These are phyloP conservation scores for Heliconius erato DNA, from an alignment of 2,888 invertebrate genomes.

Conservation along the genomic window DNA sequence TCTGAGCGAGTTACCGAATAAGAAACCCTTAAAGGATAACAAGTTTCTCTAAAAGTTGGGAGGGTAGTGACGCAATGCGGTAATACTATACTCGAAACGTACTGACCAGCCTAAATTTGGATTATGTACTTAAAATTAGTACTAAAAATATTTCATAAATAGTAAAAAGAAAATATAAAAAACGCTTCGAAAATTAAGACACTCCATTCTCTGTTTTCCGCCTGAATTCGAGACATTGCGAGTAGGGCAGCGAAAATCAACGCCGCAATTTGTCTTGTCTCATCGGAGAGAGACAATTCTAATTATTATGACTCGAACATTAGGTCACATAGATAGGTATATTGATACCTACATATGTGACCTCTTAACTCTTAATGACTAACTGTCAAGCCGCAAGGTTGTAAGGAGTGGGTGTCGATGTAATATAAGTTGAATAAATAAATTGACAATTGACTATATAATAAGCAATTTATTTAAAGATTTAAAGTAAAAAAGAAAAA, in stretches of 20 bases:
- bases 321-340: too few species aligned
- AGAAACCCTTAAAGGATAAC: conserved; percentile 36
- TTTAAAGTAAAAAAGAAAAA: background rate
- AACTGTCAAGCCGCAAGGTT: background rate
- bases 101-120: background rate
- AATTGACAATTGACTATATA: background rate
- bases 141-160: background rate
- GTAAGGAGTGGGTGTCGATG: background rate
- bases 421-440: background rate
- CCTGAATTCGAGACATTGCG: too few species aligned
- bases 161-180: too few species aligned
- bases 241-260: too few species aligned
- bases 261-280: too few species aligned
- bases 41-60: conserved; percentile 34
- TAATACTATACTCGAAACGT: conserved; percentile 19
- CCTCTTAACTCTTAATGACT: background rate
- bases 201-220: too few species aligned
- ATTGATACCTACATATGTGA: background rate
- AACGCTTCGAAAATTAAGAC: too few species aligned
- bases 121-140: background rate
- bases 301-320: too few species aligned
- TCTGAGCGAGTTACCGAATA: conserved; percentile 23
- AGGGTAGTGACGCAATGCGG: conserved; percentile 35
- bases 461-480: too few species aligned
- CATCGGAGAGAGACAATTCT: too few species aligned